Percentiles rank a stretch among this genome's conserved stretches.
Conservation (phyloP, 1,140 invertebrate species). For the Drosophila tropicalis region DNA sequence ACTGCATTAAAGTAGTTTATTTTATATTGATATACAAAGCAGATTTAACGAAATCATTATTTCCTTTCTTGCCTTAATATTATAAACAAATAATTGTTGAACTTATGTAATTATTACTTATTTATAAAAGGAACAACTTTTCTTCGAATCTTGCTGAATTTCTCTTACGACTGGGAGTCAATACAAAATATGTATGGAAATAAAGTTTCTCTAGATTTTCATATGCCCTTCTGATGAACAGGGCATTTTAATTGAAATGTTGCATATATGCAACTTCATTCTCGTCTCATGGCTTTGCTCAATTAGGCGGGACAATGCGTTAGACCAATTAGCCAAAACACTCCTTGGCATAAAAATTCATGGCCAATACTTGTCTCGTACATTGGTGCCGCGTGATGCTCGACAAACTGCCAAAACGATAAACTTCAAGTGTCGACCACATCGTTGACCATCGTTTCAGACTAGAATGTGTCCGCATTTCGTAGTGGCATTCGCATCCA, state of each 20-base stretch:
- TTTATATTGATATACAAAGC: too few species aligned
- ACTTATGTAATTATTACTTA: too few species aligned
- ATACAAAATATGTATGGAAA: neutral
- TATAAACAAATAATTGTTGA: too few species aligned
- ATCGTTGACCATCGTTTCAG: conserved; percentile 56
- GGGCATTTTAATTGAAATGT: conserved; percentile 5
- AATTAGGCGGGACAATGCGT: conserved; percentile 40
- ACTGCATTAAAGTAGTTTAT: too few species aligned
- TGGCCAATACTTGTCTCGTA: conserved; percentile 46
- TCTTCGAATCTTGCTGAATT: too few species aligned
- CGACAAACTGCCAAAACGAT: conserved; percentile 62
- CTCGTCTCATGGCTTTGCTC: conserved; percentile 29
- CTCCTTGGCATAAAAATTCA: conserved; percentile 68
- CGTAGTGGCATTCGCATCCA: conserved; percentile 9
- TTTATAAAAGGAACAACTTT: too few species aligned
- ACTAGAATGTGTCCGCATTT: conserved; percentile 40
- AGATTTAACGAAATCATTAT: too few species aligned
- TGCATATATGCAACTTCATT: neutral
- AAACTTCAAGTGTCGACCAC: conserved; percentile 76
- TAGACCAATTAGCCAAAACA: conserved; percentile 56
- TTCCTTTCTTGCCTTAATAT: too few species aligned
- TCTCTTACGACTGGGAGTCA: too few species aligned
- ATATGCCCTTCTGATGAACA: neutral
- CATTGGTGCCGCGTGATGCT: conserved; percentile 66
- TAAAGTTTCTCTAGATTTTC: neutral